These are phyloP conservation scores for Pelobates cultripes DNA, from an alignment of 2,797 vertebrate genomes.

Conservation along the genomic window DNA sequence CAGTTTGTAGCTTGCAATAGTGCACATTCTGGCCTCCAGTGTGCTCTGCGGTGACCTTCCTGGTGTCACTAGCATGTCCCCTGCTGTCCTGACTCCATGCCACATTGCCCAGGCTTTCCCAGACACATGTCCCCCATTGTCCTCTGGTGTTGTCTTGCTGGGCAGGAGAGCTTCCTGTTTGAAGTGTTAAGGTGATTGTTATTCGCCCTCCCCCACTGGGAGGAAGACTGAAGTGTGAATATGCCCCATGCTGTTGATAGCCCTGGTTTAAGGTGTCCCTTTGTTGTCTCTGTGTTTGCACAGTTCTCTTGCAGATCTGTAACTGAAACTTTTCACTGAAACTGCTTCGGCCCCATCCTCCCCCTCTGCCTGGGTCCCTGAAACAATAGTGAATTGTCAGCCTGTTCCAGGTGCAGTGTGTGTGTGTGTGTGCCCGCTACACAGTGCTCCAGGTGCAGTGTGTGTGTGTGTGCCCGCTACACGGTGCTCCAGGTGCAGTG, in stretches of 20 bases:
- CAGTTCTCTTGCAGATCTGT: conserved; percentile 14
- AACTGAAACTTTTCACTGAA: conserved; percentile 43
- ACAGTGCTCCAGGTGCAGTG: no score
- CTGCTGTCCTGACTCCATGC: neutral
- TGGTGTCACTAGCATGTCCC: neutral
- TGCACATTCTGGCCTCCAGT: neutral
- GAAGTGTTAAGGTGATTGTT: neutral
- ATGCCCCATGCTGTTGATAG: neutral
- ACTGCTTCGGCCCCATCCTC: conserved; percentile 1
- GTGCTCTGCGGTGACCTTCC: neutral
- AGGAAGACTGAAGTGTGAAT: no score
- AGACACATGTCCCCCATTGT: no score
- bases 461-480: no score
- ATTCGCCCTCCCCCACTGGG: no score
- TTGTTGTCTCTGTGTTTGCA: conserved; percentile 27
- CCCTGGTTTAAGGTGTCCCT: neutral
- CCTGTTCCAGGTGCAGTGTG: conserved; percentile 37
- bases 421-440: neutral
- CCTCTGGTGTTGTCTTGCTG: neutral
- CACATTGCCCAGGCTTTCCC: no score
- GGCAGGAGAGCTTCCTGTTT: conserved; percentile 2
- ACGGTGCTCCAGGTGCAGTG: no score
- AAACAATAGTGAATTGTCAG: conserved; percentile 42
- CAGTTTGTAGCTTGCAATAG: neutral
- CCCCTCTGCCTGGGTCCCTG: neutral